phyloP scores from a whole-genome alignment of 2,888 invertebrate genomes.

The Cataglyphis altisquamis region DNA sequence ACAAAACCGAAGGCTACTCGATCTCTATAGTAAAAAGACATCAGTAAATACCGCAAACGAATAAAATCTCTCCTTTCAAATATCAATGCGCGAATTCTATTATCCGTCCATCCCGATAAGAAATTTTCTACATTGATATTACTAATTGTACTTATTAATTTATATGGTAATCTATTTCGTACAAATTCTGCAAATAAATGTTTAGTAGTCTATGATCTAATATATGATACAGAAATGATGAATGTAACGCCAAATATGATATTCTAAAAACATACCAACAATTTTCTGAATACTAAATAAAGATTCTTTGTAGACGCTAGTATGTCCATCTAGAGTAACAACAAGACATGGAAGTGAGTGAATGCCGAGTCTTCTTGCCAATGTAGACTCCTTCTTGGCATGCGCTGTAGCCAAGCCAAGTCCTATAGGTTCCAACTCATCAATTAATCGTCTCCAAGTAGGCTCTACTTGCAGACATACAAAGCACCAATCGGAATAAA shows the following conservation, averaged over 20 bases:
- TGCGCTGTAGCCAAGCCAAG: conserved; percentile 94
- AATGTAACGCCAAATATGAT: neutral
- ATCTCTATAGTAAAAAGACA: conserved; percentile 95
- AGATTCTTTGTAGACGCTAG: conserved; percentile 94
- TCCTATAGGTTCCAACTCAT: conserved; percentile 95
- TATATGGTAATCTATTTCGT: conserved; percentile 94
- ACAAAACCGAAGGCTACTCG: conserved; percentile 94
- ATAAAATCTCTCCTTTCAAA: conserved; percentile 93
- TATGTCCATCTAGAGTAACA: conserved; percentile 93
- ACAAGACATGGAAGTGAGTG: conserved; percentile 94
- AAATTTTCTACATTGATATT: conserved; percentile 92
- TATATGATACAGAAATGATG: neutral
- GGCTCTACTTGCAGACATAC: conserved; percentile 96
- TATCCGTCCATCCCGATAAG: conserved; percentile 96
- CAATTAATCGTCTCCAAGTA: conserved; percentile 94
- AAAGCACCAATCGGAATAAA: conserved; percentile 98
- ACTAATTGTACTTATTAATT: conserved; percentile 90
- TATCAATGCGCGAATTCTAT: conserved; percentile 95
- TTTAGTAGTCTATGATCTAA: neutral
- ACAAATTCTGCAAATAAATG: conserved; percentile 90
- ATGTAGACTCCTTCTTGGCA: conserved; percentile 92
- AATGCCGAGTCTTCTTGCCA: conserved; percentile 93
- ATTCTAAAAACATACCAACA: conserved; percentile 88
- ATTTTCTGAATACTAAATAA: conserved; percentile 93
- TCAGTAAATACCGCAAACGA: conserved; percentile 94